Conservation (phyloP, 2,888 invertebrate genomes). For the Nephrotoma guestfalica region DNA sequence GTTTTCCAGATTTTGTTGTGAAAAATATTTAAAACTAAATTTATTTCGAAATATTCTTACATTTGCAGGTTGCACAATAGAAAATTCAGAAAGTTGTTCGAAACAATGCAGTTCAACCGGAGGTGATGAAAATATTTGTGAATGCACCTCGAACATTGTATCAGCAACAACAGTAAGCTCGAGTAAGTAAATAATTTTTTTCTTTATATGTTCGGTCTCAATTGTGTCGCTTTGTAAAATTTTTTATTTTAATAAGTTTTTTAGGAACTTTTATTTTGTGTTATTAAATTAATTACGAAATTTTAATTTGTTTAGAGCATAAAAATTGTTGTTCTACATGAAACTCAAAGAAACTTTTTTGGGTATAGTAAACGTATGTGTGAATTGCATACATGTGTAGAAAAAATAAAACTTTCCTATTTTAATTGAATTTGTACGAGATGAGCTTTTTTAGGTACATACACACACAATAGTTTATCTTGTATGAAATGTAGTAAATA, state of each 20-base stretch:
- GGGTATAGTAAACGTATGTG: not conserved
- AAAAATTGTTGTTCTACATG: not conserved
- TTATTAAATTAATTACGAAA: not conserved
- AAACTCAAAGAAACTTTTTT: not conserved
- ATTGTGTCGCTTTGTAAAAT: not conserved
- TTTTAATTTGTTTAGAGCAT: not conserved
- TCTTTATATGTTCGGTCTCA: not conserved
- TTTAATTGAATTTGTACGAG: not conserved
- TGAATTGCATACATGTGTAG: not conserved
- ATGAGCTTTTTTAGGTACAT: not conserved
- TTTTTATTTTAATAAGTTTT: not conserved
- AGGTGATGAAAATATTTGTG: constrained; percentile 8
- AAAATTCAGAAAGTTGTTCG: constrained; percentile 3
- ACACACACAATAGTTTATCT: not conserved
- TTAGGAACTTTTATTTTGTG: not conserved
- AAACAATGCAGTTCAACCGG: constrained; percentile 7
- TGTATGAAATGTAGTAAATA: not conserved
- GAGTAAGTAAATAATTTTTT: constrained; percentile 5
- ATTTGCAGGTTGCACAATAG: constrained; percentile 7
- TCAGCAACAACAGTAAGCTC: not conserved
- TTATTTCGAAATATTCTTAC: not conserved
- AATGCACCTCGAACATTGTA: constrained; percentile 3
- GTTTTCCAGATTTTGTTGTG: not conserved
- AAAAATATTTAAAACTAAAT: not conserved
- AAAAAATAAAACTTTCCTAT: not conserved